Conservation (phyloP, 53 echinoderm and acorn worm species). For the Apostichopus leukothele region DNA sequence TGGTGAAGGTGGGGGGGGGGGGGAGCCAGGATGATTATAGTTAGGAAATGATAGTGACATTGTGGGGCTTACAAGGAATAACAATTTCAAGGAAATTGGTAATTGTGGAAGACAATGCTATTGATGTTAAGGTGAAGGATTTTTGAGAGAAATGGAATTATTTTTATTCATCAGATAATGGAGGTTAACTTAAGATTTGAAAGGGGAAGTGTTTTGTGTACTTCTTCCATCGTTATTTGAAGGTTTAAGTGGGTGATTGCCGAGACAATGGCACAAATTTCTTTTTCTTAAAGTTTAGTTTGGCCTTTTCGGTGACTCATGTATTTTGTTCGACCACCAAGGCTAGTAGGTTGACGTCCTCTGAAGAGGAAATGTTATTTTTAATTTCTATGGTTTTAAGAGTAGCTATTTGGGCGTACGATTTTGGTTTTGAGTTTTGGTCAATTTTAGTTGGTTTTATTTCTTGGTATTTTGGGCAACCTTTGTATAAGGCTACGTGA, state of each 20-base stretch:
- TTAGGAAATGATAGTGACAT: background rate
- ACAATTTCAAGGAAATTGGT: background rate
- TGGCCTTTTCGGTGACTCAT: background rate
- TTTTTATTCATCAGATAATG: background rate
- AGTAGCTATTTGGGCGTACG: no score
- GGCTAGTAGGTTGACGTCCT: background rate
- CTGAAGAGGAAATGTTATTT: background rate
- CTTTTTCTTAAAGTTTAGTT: background rate
- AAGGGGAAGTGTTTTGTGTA: background rate
- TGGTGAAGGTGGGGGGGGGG: no score
- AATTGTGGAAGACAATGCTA: background rate
- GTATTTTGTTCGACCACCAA: background rate
- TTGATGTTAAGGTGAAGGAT: background rate
- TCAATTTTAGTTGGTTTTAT: background rate
- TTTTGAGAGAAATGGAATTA: no score
- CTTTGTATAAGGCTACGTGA: background rate
- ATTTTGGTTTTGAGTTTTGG: no score
- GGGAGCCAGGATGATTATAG: background rate
- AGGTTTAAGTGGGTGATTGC: background rate
- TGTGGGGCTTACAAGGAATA: background rate
- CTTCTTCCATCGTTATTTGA: background rate
- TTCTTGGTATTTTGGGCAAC: background rate
- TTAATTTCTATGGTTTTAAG: no score
- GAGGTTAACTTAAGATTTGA: background rate
- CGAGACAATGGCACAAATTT: background rate